phyloP scores from a whole-genome alignment of 2,888 invertebrate species.

The Drosophila lacicola region DNA sequence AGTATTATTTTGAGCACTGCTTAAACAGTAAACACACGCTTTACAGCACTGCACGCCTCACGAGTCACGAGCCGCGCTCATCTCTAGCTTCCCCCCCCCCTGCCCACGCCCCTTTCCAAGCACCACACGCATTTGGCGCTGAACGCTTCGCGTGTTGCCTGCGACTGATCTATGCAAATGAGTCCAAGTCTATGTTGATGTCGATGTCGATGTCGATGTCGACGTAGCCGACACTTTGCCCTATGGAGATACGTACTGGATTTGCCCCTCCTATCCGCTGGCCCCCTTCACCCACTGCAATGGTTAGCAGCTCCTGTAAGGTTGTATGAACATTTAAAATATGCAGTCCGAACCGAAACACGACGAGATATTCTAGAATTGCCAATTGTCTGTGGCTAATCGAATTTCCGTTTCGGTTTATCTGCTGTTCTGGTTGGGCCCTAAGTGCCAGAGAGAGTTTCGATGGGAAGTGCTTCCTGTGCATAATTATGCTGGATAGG shows the following conservation, averaged over 20 bases:
- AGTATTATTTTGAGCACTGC: no score
- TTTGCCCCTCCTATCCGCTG: background rate
- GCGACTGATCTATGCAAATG: conserved; percentile 62
- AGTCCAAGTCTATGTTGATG: conserved; percentile 21
- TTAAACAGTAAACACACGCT: background rate
- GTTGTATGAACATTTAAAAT: conserved; percentile 42
- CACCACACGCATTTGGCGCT: background rate
- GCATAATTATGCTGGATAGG: background rate
- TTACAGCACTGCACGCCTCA: background rate
- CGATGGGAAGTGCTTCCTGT: conserved; percentile 56
- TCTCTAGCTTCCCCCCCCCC: conserved; percentile 4
- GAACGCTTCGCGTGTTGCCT: conserved; percentile 32
- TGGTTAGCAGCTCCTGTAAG: conserved; percentile 12
- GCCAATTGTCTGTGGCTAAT: conserved; percentile 55
- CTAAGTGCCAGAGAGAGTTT: conserved; percentile 39
- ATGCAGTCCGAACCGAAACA: conserved; percentile 23
- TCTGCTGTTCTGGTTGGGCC: conserved; percentile 21
- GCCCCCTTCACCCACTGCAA: background rate
- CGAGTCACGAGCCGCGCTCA: conserved; percentile 8
- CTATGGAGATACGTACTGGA: conserved; percentile 52
- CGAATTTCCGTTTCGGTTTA: conserved; percentile 54
- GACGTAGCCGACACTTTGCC: conserved; percentile 51
- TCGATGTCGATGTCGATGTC: conserved; percentile 4
- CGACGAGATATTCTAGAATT: conserved; percentile 42
- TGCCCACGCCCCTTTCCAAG: background rate